phyloP scores from a whole-genome alignment of 1,140 invertebrate species.

The Heterodera schachtii region DNA sequence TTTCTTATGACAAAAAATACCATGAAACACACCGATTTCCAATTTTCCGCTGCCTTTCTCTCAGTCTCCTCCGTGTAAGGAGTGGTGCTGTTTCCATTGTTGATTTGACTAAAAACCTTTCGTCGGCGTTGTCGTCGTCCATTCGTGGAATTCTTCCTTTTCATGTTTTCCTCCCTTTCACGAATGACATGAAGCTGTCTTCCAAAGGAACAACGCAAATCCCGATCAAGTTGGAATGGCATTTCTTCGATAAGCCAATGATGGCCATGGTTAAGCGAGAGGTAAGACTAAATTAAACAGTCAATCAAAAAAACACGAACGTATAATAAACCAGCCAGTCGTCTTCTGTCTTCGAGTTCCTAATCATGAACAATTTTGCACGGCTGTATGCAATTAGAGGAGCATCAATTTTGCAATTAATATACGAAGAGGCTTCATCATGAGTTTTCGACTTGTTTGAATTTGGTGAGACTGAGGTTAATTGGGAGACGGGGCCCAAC shows the following conservation, averaged over 20 bases:
- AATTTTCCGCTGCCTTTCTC: too few relatives aligned
- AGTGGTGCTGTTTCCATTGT: not conserved
- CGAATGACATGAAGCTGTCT: not conserved
- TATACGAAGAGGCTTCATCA: not conserved
- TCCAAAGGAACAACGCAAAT: constrained; percentile 18
- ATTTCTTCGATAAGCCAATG: constrained; percentile 20
- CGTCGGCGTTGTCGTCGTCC: not conserved
- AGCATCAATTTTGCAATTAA: not conserved
- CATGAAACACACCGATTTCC: not conserved
- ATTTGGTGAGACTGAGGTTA: not conserved
- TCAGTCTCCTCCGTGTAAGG: not conserved
- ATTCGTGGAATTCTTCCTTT: not conserved
- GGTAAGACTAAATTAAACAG: constrained; percentile 18
- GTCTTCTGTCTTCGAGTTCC: not conserved
- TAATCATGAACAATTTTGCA: not conserved
- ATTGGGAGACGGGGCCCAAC: too few relatives aligned
- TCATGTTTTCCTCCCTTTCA: constrained; percentile 15
- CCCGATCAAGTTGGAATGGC: constrained; percentile 26
- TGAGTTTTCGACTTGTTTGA: not conserved
- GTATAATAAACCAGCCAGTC: constrained; percentile 17
- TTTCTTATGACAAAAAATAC: not conserved
- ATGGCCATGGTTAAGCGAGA: constrained; percentile 15
- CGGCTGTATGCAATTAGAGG: not conserved
- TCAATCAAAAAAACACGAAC: not conserved
- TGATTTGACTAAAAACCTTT: not conserved